Base-by-base conservation (phyloP, 2,113 vertebrate species). In the Tragulus kanchil region DNA sequence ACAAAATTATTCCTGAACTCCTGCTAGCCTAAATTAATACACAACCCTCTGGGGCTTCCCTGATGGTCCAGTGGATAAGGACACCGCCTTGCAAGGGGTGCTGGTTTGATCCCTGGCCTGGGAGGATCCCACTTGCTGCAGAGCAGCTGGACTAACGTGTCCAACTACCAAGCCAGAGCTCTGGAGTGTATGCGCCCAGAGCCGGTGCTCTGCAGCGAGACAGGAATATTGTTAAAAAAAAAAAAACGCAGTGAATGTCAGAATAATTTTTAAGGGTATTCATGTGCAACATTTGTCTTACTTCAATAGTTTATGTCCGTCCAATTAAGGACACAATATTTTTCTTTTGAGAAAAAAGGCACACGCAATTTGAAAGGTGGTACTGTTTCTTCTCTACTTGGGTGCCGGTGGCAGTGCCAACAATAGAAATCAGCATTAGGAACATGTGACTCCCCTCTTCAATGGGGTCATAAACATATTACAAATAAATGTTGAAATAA, bases 401-500 rank as follows among this genome's bases (percentile, higher is more conserved):
- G 36, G 14, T 11, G 19, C 7, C 3, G 45, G 31, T 16, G 26
- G n/a, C 58, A 89, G 54, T 28, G n/a, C 52, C 90, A 95, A 87
- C 78, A 81, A 67, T 9, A 59, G 61, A 85, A 97, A 95, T 86
- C 58, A 89, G 54, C 79, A 36, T 67, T 69, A 58, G 67, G 69
- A 90, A 83, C 62, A 88, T 0, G 1, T 62, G 77, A 93, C 26
- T 75, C n/a, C 64, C 62, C 48, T 90, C 42, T 71, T 90, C 54
- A 79, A 26, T 16, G 54, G 64, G 78, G 59, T 97, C 62, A 84
- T 85, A 93, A 94, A 92, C 78, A 85, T 36, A 15, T 67, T 91
- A 79, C 69, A 95, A 94, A 48, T 82, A 93, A 97, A 97, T 90
- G 79, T 73, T 79, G 92, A 94, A 96, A 97, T 87, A 95, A 92